Evolutionary conservation across 2,113 vertebrate genomes (phyloP).

Genomic region (Lasiurus borealis): DNA sequence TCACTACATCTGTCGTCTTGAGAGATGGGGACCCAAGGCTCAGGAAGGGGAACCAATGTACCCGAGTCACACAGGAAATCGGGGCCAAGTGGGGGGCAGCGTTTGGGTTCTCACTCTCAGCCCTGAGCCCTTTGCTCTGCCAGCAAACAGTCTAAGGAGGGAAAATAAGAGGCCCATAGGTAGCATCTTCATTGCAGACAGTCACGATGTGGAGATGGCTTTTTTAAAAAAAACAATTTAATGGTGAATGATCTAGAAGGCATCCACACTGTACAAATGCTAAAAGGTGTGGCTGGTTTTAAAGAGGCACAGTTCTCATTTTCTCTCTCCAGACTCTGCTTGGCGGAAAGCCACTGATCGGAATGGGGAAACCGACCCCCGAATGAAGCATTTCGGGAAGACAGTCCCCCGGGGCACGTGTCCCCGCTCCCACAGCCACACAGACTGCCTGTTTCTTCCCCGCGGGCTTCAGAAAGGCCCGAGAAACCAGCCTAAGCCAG

Average conservation of each 20-base stretch:
- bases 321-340: slow-evolving; percentile 15
- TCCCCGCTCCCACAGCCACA: not conserved
- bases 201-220: accelerated
- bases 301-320: not conserved
- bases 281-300: not conserved
- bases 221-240: not conserved
- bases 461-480: not conserved
- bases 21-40: not conserved
- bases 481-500: not conserved
- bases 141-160: not conserved
- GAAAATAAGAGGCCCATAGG: accelerated
- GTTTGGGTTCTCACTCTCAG: not conserved
- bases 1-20: not conserved
- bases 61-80: not conserved
- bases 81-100: not conserved
- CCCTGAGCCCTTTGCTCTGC: not conserved
- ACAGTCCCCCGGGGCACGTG: not conserved
- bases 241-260: not conserved
- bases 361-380: not conserved
- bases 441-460: not conserved
- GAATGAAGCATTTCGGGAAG: not conserved
- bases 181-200: not conserved
- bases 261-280: not conserved
- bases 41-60: not conserved
- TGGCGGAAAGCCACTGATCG: not conserved